Conservation (phyloP, 2,797 vertebrate genomes). For the Euphonia xanthogaster region DNA sequence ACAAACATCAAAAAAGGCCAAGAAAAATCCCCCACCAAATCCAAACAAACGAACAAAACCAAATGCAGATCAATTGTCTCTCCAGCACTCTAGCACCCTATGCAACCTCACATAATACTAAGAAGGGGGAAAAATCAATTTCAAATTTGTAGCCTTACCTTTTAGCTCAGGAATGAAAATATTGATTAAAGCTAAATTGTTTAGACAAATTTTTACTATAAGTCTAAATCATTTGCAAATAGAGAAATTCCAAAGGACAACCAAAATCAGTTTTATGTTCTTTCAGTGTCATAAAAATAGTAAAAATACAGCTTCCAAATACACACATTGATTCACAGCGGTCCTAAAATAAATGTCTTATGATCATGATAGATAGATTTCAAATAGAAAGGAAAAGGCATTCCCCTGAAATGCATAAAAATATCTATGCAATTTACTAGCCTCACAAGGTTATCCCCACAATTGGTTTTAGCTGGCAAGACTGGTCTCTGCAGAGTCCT, state of each 20-base stretch:
- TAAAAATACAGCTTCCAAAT: background rate
- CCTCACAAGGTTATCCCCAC: rapidly evolving
- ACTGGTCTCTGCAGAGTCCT: background rate
- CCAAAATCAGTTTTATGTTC: background rate
- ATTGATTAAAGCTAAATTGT: conserved; percentile 28
- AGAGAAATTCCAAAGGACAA: background rate
- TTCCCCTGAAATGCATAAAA: background rate
- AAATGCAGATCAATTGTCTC: background rate
- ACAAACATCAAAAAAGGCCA: rapidly evolving
- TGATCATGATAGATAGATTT: background rate
- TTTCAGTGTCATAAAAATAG: background rate
- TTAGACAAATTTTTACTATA: background rate
- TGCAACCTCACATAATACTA: background rate
- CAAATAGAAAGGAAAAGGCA: background rate
- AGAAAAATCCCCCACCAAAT: background rate
- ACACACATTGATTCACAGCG: background rate
- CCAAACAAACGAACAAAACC: background rate
- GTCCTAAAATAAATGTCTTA: background rate
- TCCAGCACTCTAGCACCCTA: background rate
- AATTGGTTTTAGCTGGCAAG: background rate
- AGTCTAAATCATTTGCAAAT: background rate
- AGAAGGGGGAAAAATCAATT: background rate
- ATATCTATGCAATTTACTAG: background rate
- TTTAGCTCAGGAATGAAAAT: background rate
- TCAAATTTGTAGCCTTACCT: background rate